Base-by-base conservation (phyloP, 2,888 invertebrate genomes). In the Fabriciana adippe region DNA sequence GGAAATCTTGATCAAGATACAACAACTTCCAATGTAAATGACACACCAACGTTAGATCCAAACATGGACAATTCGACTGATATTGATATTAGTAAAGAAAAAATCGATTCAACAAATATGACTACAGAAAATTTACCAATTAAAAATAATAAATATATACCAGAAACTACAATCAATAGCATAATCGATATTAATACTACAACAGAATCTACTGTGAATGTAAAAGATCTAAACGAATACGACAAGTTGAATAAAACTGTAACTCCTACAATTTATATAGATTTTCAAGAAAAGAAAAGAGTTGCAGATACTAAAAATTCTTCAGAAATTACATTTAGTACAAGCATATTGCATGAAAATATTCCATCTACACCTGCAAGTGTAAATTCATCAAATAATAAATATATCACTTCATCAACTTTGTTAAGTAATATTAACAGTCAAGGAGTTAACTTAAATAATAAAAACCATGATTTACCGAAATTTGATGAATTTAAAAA, bases 401-500 rank as follows among this genome's bases (percentile, higher is more conserved):
- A 61, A n/a, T 21, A 56, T 45, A 48, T 14, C 11, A 41, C 56
- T 35, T 35, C 57, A 26, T 16, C 63, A 35, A 60, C 63, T 18
- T 59, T 35, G 18, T 45, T n/a, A 41, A 59, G 59, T 31, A 64
- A 63, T 18, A 53, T 13, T 50, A 26, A 48, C 14, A n/a, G 48
- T 45, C 26, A 60, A 57, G 72, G 63, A 56, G 67, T 69, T 54
- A 73, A 73, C n/a, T 47, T 70, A 35, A 64, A 50, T 21, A 64
- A 73, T 41, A 71, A 74, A 64, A 75, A 73, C 13, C 79, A 80
- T 66, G 82, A 79, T 41, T 21, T 77, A n/a, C 87, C 88, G 3
- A 92, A 92, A 81, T 76, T 88, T 41, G 92, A 92, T 45, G 92
- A 92, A 51, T 89, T 89, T 67, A 91, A 90, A 75, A 92, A 92